A percentile compares a stretch with the other conserved stretches of the same genome.
Conservation (phyloP, 2,797 vertebrate species). For the Poecilia gillii region DNA sequence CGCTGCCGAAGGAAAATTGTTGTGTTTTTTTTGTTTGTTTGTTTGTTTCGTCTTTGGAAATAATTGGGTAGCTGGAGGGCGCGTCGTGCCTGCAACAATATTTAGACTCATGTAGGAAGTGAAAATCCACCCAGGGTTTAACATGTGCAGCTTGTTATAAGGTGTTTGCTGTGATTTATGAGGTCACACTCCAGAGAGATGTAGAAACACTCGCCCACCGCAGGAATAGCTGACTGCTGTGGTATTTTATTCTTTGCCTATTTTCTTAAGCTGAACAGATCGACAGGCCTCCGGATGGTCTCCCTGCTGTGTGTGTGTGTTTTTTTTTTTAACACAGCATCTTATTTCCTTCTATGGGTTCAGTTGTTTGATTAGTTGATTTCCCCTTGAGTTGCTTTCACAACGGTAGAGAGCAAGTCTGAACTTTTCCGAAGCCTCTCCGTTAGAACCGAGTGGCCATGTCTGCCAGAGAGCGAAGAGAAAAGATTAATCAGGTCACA, state of each 20-base stretch:
- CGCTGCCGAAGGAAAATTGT: background rate
- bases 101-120: conserved; percentile 2
- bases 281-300: background rate
- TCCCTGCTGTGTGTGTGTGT: background rate
- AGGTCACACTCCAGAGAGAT: conserved; percentile 7
- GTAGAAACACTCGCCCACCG: conserved; percentile 1
- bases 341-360: conserved; percentile 8
- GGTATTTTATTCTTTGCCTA: conserved; percentile 1
- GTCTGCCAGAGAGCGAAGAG: conserved; percentile 19
- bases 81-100: background rate
- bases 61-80: conserved; percentile 1
- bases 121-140: conserved; percentile 4
- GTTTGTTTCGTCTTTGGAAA: conserved; percentile 17
- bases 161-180: conserved; percentile 14
- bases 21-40: background rate
- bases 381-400: conserved; percentile 18
- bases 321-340: too few species aligned
- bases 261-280: background rate
- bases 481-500: conserved; percentile 29
- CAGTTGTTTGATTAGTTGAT: conserved; percentile 29
- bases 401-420: background rate
- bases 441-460: conserved; percentile 15
- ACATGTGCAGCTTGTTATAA: conserved; percentile 8
- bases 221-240: conserved; percentile 1
- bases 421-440: conserved; percentile 6